Evolutionary conservation across 2,888 invertebrate genomes (phyloP).

Genomic region (Teleiodes luculella): DNA sequence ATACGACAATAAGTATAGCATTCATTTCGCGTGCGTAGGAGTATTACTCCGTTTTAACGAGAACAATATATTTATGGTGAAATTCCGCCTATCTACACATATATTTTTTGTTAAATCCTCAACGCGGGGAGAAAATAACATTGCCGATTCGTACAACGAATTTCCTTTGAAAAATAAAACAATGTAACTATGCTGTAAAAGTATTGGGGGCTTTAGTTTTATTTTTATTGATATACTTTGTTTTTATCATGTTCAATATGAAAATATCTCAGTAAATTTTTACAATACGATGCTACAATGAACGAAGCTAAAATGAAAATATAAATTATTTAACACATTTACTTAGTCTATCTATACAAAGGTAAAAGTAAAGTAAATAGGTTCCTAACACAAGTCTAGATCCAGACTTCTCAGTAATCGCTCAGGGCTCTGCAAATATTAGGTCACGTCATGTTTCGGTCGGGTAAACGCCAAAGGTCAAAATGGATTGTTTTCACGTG

Average conservation of each 20-base stretch:
- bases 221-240: no score
- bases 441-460: not conserved
- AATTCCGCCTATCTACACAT: not conserved
- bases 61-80: slow-evolving; percentile 5
- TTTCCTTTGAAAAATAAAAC: not conserved
- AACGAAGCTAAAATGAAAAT: no score
- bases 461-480: not conserved
- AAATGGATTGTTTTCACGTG: not conserved
- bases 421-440: not conserved
- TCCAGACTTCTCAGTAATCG: not conserved
- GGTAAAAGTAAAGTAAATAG: no score
- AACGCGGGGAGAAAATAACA: not conserved
- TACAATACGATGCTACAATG: no score
- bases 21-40: not conserved
- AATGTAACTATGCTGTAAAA: no score
- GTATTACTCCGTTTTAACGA: slow-evolving; percentile 8
- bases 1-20: slow-evolving; percentile 14
- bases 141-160: not conserved
- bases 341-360: no score
- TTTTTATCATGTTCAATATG: no score
- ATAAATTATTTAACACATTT: no score
- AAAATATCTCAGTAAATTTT: no score
- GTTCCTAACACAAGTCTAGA: not conserved
- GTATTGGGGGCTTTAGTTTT: no score
- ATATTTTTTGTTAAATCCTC: not conserved